phyloP scores from a whole-genome alignment of 2,888 invertebrate species.

The Rhodophaea formosa region DNA sequence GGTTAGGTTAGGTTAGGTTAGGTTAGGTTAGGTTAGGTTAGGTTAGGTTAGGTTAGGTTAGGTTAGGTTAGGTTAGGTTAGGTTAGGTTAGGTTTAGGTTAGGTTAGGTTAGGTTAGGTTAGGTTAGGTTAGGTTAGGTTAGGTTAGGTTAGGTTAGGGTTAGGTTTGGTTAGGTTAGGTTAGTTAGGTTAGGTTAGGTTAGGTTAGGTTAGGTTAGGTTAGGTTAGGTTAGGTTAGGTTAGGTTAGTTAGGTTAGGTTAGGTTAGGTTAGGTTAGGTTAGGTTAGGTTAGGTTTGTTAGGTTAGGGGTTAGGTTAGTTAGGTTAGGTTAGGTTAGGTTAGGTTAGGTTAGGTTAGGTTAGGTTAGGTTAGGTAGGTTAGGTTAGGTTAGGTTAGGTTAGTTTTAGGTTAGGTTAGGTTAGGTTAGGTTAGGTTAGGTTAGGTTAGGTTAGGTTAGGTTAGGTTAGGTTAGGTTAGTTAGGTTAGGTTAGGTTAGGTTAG shows the following conservation, averaged over 20 bases:
- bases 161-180: constrained; percentile 25
- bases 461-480: constrained; percentile 23
- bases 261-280: constrained; percentile 27
- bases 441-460: constrained; percentile 19
- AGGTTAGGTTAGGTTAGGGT: constrained; percentile 23
- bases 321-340: constrained; percentile 28
- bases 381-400: constrained; percentile 24
- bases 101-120: constrained; percentile 25
- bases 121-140: constrained; percentile 25
- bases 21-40: constrained; percentile 24
- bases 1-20: constrained; percentile 24
- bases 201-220: constrained; percentile 23
- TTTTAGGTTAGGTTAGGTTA: constrained; percentile 24
- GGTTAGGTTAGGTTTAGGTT: constrained; percentile 27
- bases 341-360: constrained; percentile 25
- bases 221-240: constrained; percentile 22
- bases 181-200: constrained; percentile 23
- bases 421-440: constrained; percentile 20
- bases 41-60: constrained; percentile 20
- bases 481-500: constrained; percentile 27
- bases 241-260: constrained; percentile 21
- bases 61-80: constrained; percentile 24
- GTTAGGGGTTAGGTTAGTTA: constrained; percentile 26
- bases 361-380: constrained; percentile 17
- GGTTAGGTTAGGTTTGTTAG: constrained; percentile 26